phyloP scores from a whole-genome alignment of 2,113 vertebrate genomes.

The Amphiprion percula region DNA sequence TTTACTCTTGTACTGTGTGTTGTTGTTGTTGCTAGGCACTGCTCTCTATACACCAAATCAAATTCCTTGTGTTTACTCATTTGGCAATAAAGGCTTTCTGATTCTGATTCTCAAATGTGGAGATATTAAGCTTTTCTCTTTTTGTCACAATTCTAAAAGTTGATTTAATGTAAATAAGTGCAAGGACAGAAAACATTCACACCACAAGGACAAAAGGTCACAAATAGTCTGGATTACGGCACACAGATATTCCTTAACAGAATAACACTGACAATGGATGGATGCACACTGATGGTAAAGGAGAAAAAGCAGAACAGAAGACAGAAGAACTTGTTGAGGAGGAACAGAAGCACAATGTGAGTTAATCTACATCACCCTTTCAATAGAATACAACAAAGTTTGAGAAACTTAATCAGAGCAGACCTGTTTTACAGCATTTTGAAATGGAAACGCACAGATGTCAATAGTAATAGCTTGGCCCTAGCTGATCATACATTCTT shows the following conservation, averaged over 20 bases:
- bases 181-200: not conserved
- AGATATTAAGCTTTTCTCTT: no score
- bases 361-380: not conserved
- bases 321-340: not conserved
- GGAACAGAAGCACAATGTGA: not conserved
- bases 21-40: no score
- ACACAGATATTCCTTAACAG: not conserved
- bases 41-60: no score
- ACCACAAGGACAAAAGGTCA: not conserved
- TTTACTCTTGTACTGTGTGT: no score
- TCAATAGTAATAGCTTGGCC: not conserved
- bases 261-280: not conserved
- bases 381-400: not conserved
- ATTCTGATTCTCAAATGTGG: no score
- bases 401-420: not conserved
- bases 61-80: no score
- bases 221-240: not conserved
- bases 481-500: not conserved
- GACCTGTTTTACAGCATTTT: not conserved
- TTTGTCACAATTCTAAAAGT: not conserved
- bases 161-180: not conserved
- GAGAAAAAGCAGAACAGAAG: not conserved
- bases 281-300: not conserved
- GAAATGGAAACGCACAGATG: not conserved
- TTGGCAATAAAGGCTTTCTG: no score